Evolutionary conservation across 2,888 invertebrate species (phyloP), one percentile per base, ranked within the genome.

Genomic region (Pachliopta kotzebuea): DNA sequence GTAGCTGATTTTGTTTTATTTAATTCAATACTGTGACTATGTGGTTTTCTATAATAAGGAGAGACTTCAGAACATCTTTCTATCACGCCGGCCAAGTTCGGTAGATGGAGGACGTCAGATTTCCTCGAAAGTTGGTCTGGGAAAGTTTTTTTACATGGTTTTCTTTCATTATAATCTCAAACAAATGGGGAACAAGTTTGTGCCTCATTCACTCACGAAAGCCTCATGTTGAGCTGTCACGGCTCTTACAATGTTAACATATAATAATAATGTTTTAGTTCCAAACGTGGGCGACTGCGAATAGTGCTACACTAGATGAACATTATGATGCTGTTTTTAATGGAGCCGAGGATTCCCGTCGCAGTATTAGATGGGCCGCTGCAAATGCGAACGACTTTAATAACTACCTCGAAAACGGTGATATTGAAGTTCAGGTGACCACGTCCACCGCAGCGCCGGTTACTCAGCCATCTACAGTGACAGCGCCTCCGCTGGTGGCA

Each of bases 281-380:
- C 77, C 76, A 79, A 76, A 31, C 52, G 4, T 91, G 90, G 90
- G 84, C 77, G 0, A 74, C 67, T 2, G 9, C 56, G 0, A 80
- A 73, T 59, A 73, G 74, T 54, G 70, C 50, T 0, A 42, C 7
- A 0, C 70, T 90, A n/a, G 81, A 79, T 1, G 20, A 42, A 4
- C 60, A 69, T 2, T 83, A 75, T 64, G 37, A 67, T 7, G 6
- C 55, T 0, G 76, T 87, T 0, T 70, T 70, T 58, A 69, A 67
- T 1, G 76, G 72, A 0, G 82, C 85, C 0, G 69, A 73, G 6
- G 26, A 59, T 0, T 71, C 83, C 0, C 74, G 76, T 1, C 26
- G 72, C 1, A 81, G 83, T 64, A 70, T 89, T 11, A 55, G 49
- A 0, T 90, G 84, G 81, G 76, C 79, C 0, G 49, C 66, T 0